A percentile compares a stretch with the other conserved stretches of the same genome.
These are phyloP conservation scores for Beroe forskalii DNA, from an alignment of 37 sponge, comb jelly and placozoan species.

Conservation along the genomic window DNA sequence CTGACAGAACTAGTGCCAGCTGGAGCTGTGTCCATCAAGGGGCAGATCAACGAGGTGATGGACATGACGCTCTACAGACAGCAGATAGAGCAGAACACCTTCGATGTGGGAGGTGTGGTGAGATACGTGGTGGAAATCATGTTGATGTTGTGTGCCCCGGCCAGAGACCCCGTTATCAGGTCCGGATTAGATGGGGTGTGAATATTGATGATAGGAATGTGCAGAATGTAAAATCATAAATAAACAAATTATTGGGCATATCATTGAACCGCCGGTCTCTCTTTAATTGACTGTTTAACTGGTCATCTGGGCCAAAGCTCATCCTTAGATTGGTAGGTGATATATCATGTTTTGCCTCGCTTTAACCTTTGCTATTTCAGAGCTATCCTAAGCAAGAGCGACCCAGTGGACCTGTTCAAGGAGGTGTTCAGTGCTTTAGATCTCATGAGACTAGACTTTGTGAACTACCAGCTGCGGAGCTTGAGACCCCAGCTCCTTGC, in stretches of 20 bases:
- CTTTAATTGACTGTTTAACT: too few species aligned
- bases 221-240: too few species aligned
- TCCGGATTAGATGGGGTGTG: too few species aligned
- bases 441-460: conserved; percentile 48
- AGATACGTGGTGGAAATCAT: conserved; percentile 34
- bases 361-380: too few species aligned
- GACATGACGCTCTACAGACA: conserved; percentile 38
- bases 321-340: too few species aligned
- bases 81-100: conserved; percentile 22
- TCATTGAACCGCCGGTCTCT: too few species aligned
- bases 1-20: conserved; percentile 27
- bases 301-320: too few species aligned
- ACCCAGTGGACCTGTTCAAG: conserved; percentile 23
- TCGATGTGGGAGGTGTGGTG: neutral
- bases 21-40: neutral
- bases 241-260: too few species aligned
- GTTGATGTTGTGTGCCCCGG: conserved; percentile 50
- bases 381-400: neutral
- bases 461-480: conserved; percentile 38
- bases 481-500: conserved; percentile 27
- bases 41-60: conserved; percentile 50
- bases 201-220: too few species aligned
- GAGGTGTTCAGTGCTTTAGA: conserved; percentile 58
- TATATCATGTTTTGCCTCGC: too few species aligned
- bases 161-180: neutral